phyloP scores from a whole-genome alignment of 1,140 invertebrate species.

The Artemia franciscana region DNA sequence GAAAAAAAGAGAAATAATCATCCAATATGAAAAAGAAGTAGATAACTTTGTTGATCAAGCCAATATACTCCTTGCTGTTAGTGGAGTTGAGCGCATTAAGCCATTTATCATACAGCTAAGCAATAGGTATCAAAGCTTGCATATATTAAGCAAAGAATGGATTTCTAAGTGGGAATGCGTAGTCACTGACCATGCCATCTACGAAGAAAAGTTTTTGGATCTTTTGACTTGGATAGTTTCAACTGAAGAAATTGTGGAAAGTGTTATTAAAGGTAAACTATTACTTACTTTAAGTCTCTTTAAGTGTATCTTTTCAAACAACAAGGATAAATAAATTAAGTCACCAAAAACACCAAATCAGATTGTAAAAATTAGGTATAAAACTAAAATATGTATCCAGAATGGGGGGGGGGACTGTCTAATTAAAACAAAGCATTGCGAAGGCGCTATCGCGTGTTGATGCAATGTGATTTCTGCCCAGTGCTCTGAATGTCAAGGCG shows the following conservation, averaged over 20 bases:
- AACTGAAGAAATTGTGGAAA: slow-evolving; percentile 42
- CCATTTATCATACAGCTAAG: slow-evolving; percentile 68
- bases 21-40: slow-evolving; percentile 39
- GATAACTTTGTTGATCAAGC: slow-evolving; percentile 72
- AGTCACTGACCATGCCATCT: slow-evolving; percentile 57
- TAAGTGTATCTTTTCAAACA: no score
- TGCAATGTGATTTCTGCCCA: no score
- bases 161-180: slow-evolving; percentile 62
- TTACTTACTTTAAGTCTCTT: no score
- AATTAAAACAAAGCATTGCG: no score
- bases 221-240: slow-evolving; percentile 48
- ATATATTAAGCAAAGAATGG: slow-evolving; percentile 60
- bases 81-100: slow-evolving; percentile 60
- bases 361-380: no score
- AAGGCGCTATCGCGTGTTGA: no score
- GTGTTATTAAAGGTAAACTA: slow-evolving; percentile 17
- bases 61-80: slow-evolving; percentile 58
- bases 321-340: no score
- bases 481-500: no score
- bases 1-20: slow-evolving; percentile 43
- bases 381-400: no score
- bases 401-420: no score
- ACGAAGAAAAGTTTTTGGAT: slow-evolving; percentile 46
- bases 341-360: no score
- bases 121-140: slow-evolving; percentile 58